A percentile compares a stretch with the other conserved stretches of the same genome.
Evolutionary conservation across 1,140 invertebrate species (phyloP).

Genomic region (Homarus americanus): DNA sequence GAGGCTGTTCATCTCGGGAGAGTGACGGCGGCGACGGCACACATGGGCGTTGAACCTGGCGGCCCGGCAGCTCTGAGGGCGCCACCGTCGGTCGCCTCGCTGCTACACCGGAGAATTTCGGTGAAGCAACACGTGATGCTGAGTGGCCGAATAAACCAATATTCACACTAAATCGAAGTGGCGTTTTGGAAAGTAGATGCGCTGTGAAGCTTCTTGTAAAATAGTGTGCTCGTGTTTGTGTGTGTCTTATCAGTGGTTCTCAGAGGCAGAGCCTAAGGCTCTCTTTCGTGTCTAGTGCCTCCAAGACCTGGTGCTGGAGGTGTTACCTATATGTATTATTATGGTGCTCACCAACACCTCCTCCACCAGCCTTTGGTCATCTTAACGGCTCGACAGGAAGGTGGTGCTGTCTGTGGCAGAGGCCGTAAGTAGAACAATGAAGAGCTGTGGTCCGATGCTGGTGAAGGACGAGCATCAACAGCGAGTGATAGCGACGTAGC

Average conservation of each 20-base stretch:
- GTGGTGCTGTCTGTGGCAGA: not conserved
- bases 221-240: not conserved
- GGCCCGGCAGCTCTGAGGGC: constrained; percentile 15
- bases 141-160: not conserved
- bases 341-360: not conserved
- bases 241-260: no score
- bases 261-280: not conserved
- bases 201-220: not conserved
- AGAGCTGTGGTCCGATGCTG: no score
- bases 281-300: not conserved
- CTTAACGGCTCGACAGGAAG: not conserved
- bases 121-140: constrained; percentile 38
- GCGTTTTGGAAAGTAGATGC: not conserved
- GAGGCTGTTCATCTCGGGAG: not conserved
- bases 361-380: not conserved
- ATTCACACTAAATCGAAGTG: not conserved
- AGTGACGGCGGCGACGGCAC: not conserved
- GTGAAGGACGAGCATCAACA: no score
- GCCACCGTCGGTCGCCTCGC: constrained; percentile 44
- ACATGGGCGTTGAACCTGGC: constrained; percentile 26
- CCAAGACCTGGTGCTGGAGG: not conserved
- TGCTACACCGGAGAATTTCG: not conserved
- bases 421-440: not conserved
- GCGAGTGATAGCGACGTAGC: not conserved
- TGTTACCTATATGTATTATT: not conserved